Conservation (phyloP, 2,113 vertebrate genomes). For the Xenopus borealis region DNA sequence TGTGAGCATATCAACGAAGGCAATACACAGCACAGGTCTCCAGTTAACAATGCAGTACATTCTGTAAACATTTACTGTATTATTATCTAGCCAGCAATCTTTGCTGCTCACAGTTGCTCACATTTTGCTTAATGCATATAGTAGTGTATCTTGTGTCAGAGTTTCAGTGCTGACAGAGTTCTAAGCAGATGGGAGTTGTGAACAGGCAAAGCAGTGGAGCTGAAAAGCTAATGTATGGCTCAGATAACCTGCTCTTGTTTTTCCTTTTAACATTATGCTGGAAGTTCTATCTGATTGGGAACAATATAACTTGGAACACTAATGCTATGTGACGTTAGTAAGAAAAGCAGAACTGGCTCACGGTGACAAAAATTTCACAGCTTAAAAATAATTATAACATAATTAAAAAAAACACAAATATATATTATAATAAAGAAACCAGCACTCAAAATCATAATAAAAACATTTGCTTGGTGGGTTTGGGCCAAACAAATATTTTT, state of each 20-base stretch:
- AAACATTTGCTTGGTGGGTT: too few species aligned
- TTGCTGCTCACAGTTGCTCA: slow-evolving; percentile 3
- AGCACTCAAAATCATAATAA: too few species aligned
- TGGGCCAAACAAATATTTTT: too few species aligned
- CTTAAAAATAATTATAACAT: too few species aligned
- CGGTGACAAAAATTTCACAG: too few species aligned
- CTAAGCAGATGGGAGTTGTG: slow-evolving; percentile 31
- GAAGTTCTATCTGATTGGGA: slow-evolving; percentile 12
- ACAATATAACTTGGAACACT: slow-evolving; percentile 7
- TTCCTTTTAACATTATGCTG: slow-evolving; percentile 17
- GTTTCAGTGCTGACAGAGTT: slow-evolving; percentile 32
- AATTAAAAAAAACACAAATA: too few species aligned
- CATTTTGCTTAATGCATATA: slow-evolving; percentile 29
- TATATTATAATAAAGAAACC: too few species aligned
- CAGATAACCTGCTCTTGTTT: slow-evolving; percentile 16
- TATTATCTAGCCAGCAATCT: slow-evolving; percentile 28
- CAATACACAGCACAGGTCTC: slow-evolving; percentile 5
- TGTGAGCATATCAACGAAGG: background rate
- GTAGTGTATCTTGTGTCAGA: slow-evolving; percentile 24
- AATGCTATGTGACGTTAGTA: background rate
- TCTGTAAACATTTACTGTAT: slow-evolving; percentile 39
- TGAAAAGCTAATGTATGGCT: slow-evolving; percentile 28
- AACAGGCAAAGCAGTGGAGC: slow-evolving; percentile 6
- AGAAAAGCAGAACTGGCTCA: background rate
- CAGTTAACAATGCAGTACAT: slow-evolving; percentile 36